phyloP scores from a whole-genome alignment of 2,113 vertebrate species.

The Tragelaphus scriptus region DNA sequence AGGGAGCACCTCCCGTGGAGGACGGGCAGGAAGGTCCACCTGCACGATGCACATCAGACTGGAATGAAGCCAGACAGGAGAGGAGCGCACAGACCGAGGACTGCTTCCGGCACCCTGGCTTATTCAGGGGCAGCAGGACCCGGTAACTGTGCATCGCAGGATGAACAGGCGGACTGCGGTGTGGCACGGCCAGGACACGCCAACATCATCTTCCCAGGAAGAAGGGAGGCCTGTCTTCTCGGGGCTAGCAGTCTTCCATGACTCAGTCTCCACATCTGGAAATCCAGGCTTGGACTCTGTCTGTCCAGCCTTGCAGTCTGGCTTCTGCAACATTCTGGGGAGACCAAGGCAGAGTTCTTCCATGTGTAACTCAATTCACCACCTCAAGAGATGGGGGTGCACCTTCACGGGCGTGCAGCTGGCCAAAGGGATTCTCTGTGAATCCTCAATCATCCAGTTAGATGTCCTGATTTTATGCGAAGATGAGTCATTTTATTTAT shows the following conservation, averaged over 20 bases:
- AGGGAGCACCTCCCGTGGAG: accelerated
- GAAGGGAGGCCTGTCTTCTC: background rate
- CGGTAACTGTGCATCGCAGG: accelerated
- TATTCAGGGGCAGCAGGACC: accelerated
- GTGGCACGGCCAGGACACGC: accelerated
- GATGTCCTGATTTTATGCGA: accelerated
- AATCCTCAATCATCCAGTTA: accelerated
- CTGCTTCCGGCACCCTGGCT: accelerated
- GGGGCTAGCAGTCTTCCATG: accelerated
- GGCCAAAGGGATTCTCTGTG: accelerated
- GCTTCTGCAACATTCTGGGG: background rate
- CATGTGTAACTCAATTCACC: accelerated
- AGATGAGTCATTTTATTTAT: background rate
- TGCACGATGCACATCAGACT: accelerated
- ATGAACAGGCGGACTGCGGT: accelerated
- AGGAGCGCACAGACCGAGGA: accelerated
- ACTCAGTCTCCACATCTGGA: background rate
- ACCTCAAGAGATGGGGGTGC: accelerated
- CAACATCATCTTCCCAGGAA: accelerated
- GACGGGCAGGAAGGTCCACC: background rate
- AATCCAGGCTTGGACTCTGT: accelerated
- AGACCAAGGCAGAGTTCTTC: background rate
- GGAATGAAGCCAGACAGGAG: background rate
- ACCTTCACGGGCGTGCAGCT: accelerated
- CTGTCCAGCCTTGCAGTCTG: accelerated